Conservation (phyloP, 1,140 invertebrate species). For the Bombyx mori region ASM3026992v2 NC_085118.1:4884501-4885000, state of each 20-base stretch:
- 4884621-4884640: constrained; percentile 55
- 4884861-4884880: constrained; percentile 71
- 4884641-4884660: constrained; percentile 46
- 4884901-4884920: constrained; percentile 69
- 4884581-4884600: constrained; percentile 42
- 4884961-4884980: constrained; percentile 59
- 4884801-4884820: constrained; percentile 61
- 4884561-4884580: constrained; percentile 42
- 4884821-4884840: constrained; percentile 66
- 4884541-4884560: constrained; percentile 45
- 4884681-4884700: background rate
- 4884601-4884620: constrained; percentile 40
- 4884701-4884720: constrained; percentile 18
- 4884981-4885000: constrained; percentile 69
- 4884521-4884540: constrained; percentile 61
- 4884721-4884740: constrained; percentile 2
- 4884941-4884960: constrained; percentile 69
- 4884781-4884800: constrained; percentile 14
- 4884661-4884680: constrained; percentile 30
- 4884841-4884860: constrained; percentile 68
- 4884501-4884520: constrained; percentile 62
- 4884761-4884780: constrained; percentile 13
- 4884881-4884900: constrained; percentile 74
- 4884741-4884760: constrained; percentile 15
- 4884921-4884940: constrained; percentile 70